phyloP scores from a whole-genome alignment of 2,888 invertebrate species.

The Polia nebulosa region DNA sequence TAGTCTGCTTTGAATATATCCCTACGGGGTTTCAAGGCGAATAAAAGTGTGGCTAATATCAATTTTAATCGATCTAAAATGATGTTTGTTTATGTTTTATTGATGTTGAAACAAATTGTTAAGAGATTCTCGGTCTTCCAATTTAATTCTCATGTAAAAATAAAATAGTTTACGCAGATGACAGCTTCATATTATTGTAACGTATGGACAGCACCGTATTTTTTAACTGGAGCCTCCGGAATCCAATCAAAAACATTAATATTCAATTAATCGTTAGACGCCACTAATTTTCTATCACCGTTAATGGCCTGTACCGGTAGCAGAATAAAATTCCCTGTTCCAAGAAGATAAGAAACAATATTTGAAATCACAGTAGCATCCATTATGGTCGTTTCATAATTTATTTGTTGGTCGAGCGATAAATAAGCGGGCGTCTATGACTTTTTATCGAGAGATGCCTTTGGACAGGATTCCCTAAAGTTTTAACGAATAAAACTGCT shows the following conservation, averaged over 20 bases:
- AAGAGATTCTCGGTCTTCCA: neutral
- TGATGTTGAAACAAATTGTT: slow-evolving; percentile 25
- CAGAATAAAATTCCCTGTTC: slow-evolving; percentile 57
- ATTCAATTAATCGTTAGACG: slow-evolving; percentile 60
- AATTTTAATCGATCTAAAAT: slow-evolving; percentile 47
- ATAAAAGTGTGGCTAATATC: slow-evolving; percentile 43
- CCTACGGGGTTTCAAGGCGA: slow-evolving; percentile 36
- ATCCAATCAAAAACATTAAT: slow-evolving; percentile 59
- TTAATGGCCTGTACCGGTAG: slow-evolving; percentile 64
- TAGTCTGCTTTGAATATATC: slow-evolving; percentile 49
- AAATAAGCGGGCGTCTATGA: slow-evolving; percentile 63
- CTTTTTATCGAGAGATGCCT: slow-evolving; percentile 68
- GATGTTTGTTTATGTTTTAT: slow-evolving; percentile 22
- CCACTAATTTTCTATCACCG: slow-evolving; percentile 64
- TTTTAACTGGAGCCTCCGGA: slow-evolving; percentile 46
- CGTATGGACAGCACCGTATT: slow-evolving; percentile 24
- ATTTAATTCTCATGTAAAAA: slow-evolving; percentile 16
- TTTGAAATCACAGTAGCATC: slow-evolving; percentile 64
- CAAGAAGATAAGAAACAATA: slow-evolving; percentile 61
- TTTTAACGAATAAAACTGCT: slow-evolving; percentile 66
- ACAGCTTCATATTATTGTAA: slow-evolving; percentile 47
- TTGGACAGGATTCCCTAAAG: slow-evolving; percentile 62
- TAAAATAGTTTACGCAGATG: slow-evolving; percentile 31
- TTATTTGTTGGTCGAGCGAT: slow-evolving; percentile 62
- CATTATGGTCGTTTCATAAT: slow-evolving; percentile 58